Evolutionary conservation across 2,113 vertebrate species (phyloP).

Genomic region (Podilymbus podiceps): DNA sequence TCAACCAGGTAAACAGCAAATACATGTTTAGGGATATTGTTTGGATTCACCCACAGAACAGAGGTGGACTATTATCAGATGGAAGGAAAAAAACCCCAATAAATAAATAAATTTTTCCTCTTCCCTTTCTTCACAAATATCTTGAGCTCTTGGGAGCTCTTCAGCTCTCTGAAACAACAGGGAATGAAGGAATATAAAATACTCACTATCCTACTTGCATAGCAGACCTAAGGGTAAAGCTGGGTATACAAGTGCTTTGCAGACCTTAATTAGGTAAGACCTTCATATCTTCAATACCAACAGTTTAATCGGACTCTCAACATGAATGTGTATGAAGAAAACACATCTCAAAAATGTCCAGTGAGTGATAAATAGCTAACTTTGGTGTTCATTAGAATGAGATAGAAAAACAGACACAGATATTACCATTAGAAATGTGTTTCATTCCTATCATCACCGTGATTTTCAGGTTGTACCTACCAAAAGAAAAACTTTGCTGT

Average conservation of each 20-base stretch:
- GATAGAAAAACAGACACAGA: neutral
- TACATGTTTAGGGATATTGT: neutral
- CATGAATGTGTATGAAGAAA: neutral
- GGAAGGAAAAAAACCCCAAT: neutral
- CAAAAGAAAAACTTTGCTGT: conserved; percentile 98
- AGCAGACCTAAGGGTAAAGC: neutral
- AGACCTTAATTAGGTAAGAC: neutral
- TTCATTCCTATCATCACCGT: neutral
- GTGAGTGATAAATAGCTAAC: neutral
- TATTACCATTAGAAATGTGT: neutral
- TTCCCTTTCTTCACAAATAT: neutral
- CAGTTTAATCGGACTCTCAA: neutral
- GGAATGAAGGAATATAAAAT: neutral
- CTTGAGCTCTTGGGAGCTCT: neutral
- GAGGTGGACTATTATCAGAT: neutral
- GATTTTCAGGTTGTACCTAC: conserved; percentile 73
- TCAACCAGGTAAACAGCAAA: neutral
- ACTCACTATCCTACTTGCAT: neutral
- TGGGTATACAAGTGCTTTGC: neutral
- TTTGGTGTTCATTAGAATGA: neutral
- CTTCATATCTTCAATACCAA: neutral
- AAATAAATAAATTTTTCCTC: neutral
- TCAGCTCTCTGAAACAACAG: neutral
- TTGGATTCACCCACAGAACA: neutral
- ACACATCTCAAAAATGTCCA: neutral